phyloP scores from a whole-genome alignment of 1,140 invertebrate species.

The Philotrypesis tridentata region DNA sequence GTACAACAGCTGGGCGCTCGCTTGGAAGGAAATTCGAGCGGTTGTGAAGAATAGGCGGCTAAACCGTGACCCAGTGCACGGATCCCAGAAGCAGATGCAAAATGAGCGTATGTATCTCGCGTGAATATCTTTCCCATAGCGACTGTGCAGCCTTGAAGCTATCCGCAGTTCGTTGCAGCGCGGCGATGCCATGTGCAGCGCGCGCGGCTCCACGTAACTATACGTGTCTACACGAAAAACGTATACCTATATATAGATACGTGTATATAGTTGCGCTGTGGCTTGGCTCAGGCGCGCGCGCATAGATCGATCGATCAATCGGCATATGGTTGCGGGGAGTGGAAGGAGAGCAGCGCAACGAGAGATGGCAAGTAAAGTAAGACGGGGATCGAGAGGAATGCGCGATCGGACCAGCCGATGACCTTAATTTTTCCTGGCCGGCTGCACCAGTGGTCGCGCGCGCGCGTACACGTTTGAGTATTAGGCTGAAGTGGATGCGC shows the following conservation, averaged over 20 bases:
- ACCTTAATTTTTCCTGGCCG: constrained; percentile 33
- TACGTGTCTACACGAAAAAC: too few relatives aligned
- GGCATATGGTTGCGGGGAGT: too few relatives aligned
- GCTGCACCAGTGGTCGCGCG: too few relatives aligned
- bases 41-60: not conserved
- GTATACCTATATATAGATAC: too few relatives aligned
- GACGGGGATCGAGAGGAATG: not conserved
- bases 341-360: not conserved
- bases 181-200: not conserved
- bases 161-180: not conserved
- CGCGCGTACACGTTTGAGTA: too few relatives aligned
- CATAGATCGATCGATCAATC: constrained; percentile 16
- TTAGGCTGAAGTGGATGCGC: not conserved
- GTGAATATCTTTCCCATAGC: constrained; percentile 33
- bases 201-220: not conserved
- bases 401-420: constrained; percentile 13
- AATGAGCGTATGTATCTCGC: constrained; percentile 32
- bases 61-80: constrained; percentile 22
- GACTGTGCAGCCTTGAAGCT: constrained; percentile 19
- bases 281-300: not conserved
- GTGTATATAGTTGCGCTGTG: too few relatives aligned
- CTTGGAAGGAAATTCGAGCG: not conserved
- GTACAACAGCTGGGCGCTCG: too few relatives aligned
- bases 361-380: not conserved
- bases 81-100: constrained; percentile 8